Base-by-base conservation (phyloP, 2,113 vertebrate species). In the Motacilla alba region DNA sequence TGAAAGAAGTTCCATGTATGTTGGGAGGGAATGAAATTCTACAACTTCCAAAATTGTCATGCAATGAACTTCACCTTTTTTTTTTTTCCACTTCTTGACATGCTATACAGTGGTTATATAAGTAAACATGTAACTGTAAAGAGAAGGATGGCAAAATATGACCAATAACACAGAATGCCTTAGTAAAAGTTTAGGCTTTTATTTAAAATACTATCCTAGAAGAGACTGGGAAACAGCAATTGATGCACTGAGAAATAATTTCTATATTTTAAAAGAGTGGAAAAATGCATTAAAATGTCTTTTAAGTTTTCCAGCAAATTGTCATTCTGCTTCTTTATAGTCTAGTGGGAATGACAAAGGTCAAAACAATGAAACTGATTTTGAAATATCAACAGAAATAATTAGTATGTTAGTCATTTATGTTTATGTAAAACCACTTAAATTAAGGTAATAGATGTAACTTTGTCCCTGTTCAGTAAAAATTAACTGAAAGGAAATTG, bases 201-300 rank as follows among this genome's bases (percentile, higher is more conserved):
- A 37, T 94, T 87, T 84, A 67, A 74, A 85, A 72, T 39, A 26
- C 10, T 52, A 1, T 68, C 75, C 33, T 46, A 78, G 37, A 73
- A 75, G 52, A 76, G 20, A 9, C 77, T 89, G 74, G 18, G 73
- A 82, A 91, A 82, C 22, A 73, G 70, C 62, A 79, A 24, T 39
- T 92, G n/a, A 59, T 92, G 44, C 44, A 72, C 33, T n/a, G 52
- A 69, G 33, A 92, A 89, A 78, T 83, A 81, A 83, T 72, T 59
- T 23, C 49, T 89, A 0, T 78, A 56, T 93, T 89, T 89, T 79
- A 87, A 81, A 92, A 78, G 56, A 92, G 52, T 70, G 95, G 95
- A 94, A 97, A 96, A 94, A 92, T n/a, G 9, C n/a, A 91, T 95
- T 95, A 95, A 87, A 89, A 78, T 81, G 80, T 81, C 94, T 81